Base-by-base conservation (phyloP, 2,113 vertebrate species). In the Micronycteris hirsuta region DNA sequence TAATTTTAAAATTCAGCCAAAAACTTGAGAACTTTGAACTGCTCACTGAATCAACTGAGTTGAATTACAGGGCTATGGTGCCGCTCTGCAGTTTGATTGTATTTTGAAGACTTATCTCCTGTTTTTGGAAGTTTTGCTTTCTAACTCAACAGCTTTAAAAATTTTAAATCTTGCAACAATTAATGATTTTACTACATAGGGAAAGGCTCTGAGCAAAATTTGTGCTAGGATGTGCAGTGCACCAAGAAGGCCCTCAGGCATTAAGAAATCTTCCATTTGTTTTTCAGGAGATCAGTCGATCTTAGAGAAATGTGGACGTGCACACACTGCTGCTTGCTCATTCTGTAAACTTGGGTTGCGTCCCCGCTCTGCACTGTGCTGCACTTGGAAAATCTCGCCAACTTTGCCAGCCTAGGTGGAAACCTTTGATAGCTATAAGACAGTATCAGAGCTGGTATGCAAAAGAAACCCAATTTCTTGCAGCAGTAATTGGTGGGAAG, bases 1-100 rank as follows among this genome's bases (percentile, higher is more conserved):
- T 73, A 80, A 56, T 89, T 95, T 38, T 38, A 96, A 96, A 93
- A 77, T 71, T 41, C 61, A 97, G 92, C 73, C 89, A 33, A 78
- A 91, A 91, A 31, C 58, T 58, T 88, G 38, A 94, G 45, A 85
- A 80, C 82, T 95, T 56, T 83, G 6, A 93, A 91, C 76, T 89
- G 43, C 16, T 93, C 45, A 78, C 17, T 89, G 41, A 86, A 31
- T 80, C 10, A 92, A 31, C 45, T 61, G 17, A 43, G 20, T 70
- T 61, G 38, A 90, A 78, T 41, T 76, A 38, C 1, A 61, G 52
- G 47, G 10, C 19, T 52, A 7, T 22, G 24, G 52, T 7, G 28
- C 33, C 71, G 36, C 43, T 73, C 4, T 83, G 74, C 4, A 87
- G 19, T 89, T 92, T 49, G 54, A 9, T 74, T 73, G 5, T 87